Evolutionary conservation across 2,113 vertebrate species (phyloP).

Genomic region (Dryoscopus gambensis): DNA sequence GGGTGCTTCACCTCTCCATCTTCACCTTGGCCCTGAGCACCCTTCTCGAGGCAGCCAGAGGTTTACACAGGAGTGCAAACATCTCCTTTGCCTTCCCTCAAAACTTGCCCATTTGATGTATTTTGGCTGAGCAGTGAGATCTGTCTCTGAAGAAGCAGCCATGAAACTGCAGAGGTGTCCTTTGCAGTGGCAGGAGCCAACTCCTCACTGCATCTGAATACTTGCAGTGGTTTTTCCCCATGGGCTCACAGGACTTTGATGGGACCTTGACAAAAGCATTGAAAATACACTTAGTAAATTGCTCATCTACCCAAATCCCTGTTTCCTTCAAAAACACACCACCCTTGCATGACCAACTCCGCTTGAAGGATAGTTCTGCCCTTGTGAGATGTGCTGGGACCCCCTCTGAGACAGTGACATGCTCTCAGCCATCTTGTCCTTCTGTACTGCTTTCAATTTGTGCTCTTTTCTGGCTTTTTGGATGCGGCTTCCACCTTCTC

Average conservation of each 20-base stretch:
- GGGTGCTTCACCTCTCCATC: background rate
- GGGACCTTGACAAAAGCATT: background rate
- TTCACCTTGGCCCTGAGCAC: background rate
- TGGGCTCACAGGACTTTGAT: rapidly evolving
- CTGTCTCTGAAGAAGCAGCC: background rate
- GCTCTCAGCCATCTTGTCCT: background rate
- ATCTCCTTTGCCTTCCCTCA: background rate
- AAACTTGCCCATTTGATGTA: background rate
- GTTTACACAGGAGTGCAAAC: background rate
- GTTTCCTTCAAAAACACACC: background rate
- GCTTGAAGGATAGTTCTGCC: background rate
- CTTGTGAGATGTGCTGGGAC: background rate
- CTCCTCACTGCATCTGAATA: rapidly evolving
- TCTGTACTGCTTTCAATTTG: slow-evolving; percentile 27
- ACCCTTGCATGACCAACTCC: background rate
- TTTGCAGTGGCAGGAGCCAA: background rate
- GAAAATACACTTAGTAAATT: background rate
- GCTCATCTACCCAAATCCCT: background rate
- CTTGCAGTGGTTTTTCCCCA: background rate
- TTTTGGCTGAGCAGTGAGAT: background rate
- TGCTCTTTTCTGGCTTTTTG: slow-evolving; percentile 5
- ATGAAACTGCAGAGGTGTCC: background rate
- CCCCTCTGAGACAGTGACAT: rapidly evolving
- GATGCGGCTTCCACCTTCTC: background rate
- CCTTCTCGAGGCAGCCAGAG: background rate